phyloP scores from a whole-genome alignment of 2,888 invertebrate genomes.

The Rhaphigaster nebulosa region DNA sequence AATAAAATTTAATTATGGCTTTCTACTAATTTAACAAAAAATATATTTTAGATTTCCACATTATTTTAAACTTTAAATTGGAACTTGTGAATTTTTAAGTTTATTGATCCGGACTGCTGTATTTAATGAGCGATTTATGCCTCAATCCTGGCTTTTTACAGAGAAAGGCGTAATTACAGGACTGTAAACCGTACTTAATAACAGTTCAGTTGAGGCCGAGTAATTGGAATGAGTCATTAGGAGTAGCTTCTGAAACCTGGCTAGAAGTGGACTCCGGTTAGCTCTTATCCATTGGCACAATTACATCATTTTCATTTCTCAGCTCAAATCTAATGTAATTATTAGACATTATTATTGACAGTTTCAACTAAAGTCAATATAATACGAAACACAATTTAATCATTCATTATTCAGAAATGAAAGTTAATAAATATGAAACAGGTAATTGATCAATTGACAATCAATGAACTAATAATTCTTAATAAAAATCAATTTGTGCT shows the following conservation, averaged over 20 bases:
- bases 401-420: not conserved
- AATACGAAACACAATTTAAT: not conserved
- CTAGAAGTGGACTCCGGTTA: not conserved
- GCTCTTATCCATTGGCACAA: not conserved
- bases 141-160: not conserved
- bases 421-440: not conserved
- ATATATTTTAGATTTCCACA: no score
- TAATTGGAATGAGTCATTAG: no score
- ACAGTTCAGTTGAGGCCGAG: not conserved
- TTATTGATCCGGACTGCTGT: no score
- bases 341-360: not conserved
- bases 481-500: no score
- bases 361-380: not conserved
- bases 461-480: no score
- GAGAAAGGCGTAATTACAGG: not conserved
- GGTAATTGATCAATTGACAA: not conserved
- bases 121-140: not conserved
- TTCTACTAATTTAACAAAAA: no score
- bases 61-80: no score
- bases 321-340: not conserved
- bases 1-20: no score
- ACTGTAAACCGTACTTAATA: not conserved
- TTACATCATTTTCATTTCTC: not conserved
- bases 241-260: not conserved
- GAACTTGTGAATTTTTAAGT: no score